Base-by-base conservation (phyloP, 2,888 invertebrate species). In the Drosophila meridiana region DNA sequence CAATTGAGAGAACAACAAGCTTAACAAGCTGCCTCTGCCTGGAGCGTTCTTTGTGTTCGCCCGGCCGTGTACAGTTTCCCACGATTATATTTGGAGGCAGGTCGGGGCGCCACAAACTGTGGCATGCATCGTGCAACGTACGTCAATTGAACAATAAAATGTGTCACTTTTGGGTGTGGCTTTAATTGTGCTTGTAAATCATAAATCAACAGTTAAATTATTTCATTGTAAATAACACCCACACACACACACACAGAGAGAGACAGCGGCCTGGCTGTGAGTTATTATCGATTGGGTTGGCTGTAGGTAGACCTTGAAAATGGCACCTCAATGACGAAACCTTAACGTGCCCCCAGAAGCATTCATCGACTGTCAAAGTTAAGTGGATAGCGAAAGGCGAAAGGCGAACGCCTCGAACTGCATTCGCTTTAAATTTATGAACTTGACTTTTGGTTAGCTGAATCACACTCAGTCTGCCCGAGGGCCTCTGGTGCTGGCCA, bases 1-100 rank as follows among this genome's bases (percentile, higher is more conserved):
- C 90, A 84, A 90, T 90, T 90, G 77, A 69, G 89, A 65, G 89
- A 83, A 84, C 73, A 83, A 83, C 90, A 83, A 90, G 83, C 89
- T 88, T 88, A 86, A 84, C 83, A 85, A 83, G 80, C 83, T 78
- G 79, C 70, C 69, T 63, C 55, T 60, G 66, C 80, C 65, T 42
- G 56, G 50, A 66, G 82, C 57, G 30, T 50, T 68, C 70, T 59
- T 68, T 69, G 60, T 72, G 77, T 66, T 48, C 56, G 38, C 36
- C 30, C 43, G 48, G 55, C 47, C 40, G 36, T 60, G 43, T 13
- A 11, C 45, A 58, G 52, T 57, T 76, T 67, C 69, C 45, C 64
- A 65, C 60, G 82, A 43, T 68, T 62, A 52, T 73, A 64, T 73
- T 14, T 30, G 14, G 14, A 9, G n/a, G n/a, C 20, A 30, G 36